Percentiles rank a stretch among this genome's conserved stretches.
These are phyloP conservation scores for Galeopterus variegatus DNA, from an alignment of 2,113 vertebrate species.

Conservation along the genomic window DNA sequence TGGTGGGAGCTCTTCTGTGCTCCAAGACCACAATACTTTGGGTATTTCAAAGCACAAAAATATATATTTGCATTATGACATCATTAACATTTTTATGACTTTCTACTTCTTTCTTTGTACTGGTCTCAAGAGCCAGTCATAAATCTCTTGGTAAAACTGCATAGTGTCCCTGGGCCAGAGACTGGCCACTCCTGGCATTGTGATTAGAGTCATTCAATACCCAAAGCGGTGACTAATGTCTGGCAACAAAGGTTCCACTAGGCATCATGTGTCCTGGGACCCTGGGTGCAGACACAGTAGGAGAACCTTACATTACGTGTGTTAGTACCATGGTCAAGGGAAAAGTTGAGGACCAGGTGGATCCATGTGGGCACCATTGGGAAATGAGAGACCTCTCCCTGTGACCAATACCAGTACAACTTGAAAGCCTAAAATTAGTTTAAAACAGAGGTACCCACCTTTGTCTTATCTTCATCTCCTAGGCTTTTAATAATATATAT, in stretches of 20 bases:
- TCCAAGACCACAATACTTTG: not conserved
- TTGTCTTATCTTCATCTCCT: constrained; percentile 31
- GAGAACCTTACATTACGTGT: not conserved
- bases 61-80: not conserved
- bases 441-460: constrained; percentile 9
- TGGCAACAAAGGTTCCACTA: not conserved
- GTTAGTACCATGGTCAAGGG: not conserved
- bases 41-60: not conserved
- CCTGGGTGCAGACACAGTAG: not conserved
- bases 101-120: constrained; percentile 35
- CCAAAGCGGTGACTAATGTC: constrained; percentile 61
- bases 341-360: not conserved
- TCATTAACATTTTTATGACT: constrained; percentile 20
- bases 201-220: constrained; percentile 67
- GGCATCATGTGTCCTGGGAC: constrained; percentile 23
- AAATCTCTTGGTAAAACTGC: constrained; percentile 63
- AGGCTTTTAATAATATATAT: not conserved
- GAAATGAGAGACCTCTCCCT: not conserved
- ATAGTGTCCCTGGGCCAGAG: constrained; percentile 31
- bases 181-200: constrained; percentile 65
- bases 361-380: not conserved
- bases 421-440: not conserved
- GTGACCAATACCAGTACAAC: rapidly evolving
- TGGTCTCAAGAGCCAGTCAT: constrained; percentile 44
- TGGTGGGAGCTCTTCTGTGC: not conserved